Evolutionary conservation across 1,140 invertebrate species (phyloP).

Genomic region (Globodera ellingtonae): DNA sequence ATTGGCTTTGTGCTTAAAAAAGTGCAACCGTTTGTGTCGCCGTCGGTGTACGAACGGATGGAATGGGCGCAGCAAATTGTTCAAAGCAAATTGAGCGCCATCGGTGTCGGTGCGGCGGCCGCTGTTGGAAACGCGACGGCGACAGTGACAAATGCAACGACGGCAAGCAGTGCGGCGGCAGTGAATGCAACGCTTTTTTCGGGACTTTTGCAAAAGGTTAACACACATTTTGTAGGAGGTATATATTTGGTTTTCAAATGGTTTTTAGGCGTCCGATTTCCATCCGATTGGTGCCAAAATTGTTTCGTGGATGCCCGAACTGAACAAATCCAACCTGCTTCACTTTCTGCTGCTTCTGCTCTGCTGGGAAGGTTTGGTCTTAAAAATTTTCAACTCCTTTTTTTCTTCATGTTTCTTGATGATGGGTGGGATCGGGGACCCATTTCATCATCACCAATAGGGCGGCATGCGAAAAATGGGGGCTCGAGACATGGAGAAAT

Average conservation of each 20-base stretch:
- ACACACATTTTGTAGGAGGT: too few species aligned
- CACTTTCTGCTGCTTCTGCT: constrained; percentile 54
- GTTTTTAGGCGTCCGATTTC: constrained; percentile 1
- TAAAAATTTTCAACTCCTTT: constrained; percentile 5
- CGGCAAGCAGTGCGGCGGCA: constrained; percentile 4
- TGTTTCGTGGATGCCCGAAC: constrained; percentile 38
- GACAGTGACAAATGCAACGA: constrained; percentile 17
- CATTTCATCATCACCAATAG: too few species aligned
- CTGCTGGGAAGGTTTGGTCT: constrained; percentile 57
- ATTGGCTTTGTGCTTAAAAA: constrained; percentile 29
- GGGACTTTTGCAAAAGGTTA: constrained; percentile 7
- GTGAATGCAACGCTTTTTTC: constrained; percentile 16
- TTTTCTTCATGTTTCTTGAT: not conserved
- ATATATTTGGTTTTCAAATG: not conserved
- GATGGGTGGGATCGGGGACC: too few species aligned
- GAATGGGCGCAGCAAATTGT: constrained; percentile 35
- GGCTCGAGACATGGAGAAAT: too few species aligned
- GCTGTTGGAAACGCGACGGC: constrained; percentile 21
- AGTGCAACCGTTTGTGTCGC: constrained; percentile 27
- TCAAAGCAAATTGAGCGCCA: constrained; percentile 20
- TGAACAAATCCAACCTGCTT: constrained; percentile 56
- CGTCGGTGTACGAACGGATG: constrained; percentile 27
- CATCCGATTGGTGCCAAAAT: constrained; percentile 20
- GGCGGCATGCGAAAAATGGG: too few species aligned
- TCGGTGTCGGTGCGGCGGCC: not conserved